Evolutionary conservation across 2,113 vertebrate species (phyloP), one percentile per base, ranked within the genome.

Genomic region (Piprites chloris): DNA sequence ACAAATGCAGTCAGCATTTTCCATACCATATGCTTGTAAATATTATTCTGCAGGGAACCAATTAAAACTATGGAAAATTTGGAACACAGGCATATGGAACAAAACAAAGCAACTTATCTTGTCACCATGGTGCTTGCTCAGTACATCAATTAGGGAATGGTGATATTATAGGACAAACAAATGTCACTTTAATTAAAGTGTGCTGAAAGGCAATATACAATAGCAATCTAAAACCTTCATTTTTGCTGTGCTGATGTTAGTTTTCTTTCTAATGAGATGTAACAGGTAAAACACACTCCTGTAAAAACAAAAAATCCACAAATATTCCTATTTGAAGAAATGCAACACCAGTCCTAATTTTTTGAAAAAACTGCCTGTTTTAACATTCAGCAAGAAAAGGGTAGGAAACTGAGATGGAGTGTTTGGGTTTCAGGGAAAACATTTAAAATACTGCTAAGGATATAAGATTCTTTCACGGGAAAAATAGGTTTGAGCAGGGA

Each of bases 51-150:
- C 97, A 95, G 98, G 98, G 98, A 98, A 98, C 98, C 98, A 99
- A 99, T 99, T 99, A 99, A 98, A 98, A 97, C 96, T 98, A 98
- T 97, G 98, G 98, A 98, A 98, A 98, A 98, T 97, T 98, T 99
- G 98, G 98, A 99, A 95, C 96, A 94, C 82, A 96, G 98, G 98
- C 99, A 99, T 98, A 98, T 97, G 98, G 97, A 98, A 97, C 95
- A 96, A 97, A 98, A 97, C 96, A 98, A 96, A 96, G 97, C 95
- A 98, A 98, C 98, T 98, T 98, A 98, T 98, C 98, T 98, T 98
- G 97, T 98, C 98, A 98, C 97, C 58, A 58, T 80, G 89, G 69
- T 98, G 98, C 98, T 98, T 98, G 98, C 97, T 98, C 97, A 98
- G 97, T 98, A 97, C 96, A 98, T 98, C 55, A 96, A 98, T 97